Evolutionary conservation across 2,797 vertebrate species (phyloP), one percentile per base, ranked within the genome.

Genomic region (Lycodopsis pacificus): DNA sequence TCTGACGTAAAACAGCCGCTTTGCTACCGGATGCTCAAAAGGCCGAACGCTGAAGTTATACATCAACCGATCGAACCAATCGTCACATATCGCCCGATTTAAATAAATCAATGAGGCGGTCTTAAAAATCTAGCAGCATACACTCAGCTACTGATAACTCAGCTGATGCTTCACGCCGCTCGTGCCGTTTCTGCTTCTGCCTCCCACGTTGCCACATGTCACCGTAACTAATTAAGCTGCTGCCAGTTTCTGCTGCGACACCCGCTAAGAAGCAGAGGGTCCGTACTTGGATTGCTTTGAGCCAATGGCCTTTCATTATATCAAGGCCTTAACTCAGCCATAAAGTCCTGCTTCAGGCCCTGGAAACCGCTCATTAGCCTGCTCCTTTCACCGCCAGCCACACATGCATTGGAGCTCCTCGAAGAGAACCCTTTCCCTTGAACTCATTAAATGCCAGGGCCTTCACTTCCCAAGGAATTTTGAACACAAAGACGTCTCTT

Each of bases 291-390:
- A 92, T 90, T 89, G 87, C 82, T 90, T 83, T 76, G 86, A 88
- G 85, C 81, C 86, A 78, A 62, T 79, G 91, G 81, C 80, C 86
- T 92, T 92, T 92, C 85, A 87, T 91, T 84, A 77, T 48, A 85
- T 85, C 77, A 84, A 81, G 84, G 79, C 77, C 79, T 30, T 78
- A 58, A 71, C 72, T 81, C 82, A 77, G 80, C 85, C 62, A 80
- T 68, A 83, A 86, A 86, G 88, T 89, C 81, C 49, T 78, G 81
- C 88, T 84, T 71, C 22, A 62, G 74, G 84, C 77, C 79, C 75
- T 65, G 66, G 82, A 84, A 88, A 87, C 72, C 17, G 46, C 90
- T 93, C 81, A 91, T 93, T 91, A 91, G 84, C 83, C 74, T 9
- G 61, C 75, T 81, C 44, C 57, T 71, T 82, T 61, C 64, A 73